Evolutionary conservation across 2,113 vertebrate species (phyloP), one percentile per base, ranked within the genome.

Genomic region (Cavia porcellus): DNA sequence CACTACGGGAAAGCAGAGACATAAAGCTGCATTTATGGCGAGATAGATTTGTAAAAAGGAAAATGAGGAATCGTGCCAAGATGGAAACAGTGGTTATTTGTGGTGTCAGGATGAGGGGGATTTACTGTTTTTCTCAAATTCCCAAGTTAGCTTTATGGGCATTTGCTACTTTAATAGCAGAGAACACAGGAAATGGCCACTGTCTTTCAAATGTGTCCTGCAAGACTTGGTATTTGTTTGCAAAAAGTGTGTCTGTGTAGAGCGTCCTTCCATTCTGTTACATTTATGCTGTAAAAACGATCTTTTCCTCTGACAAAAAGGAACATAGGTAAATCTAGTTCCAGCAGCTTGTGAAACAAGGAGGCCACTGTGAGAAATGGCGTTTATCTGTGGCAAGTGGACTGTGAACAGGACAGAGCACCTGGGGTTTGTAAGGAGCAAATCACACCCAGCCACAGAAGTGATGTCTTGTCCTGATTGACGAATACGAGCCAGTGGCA

Each of bases 391-490:
- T 32, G 7, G 32, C 13, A 1, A 86, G 86, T 8, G 1, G 50
- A 92, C 86, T 0, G 1, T 82, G 79, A 93, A 47, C 95, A 92
- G 0, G 3, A 93, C 95, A 92, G 95, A 96, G 84, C 92, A 97
- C 81, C 32, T 38, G 84, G 94, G 93, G 83, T 90, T 97, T 97
- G 97, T 92, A 98, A 98, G 97, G 96, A 92, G 89, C 92, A 97
- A 98, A 97, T 95, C 95, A 97, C 0, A n/a, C 86, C 96, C 87
- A 80, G 90, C 90, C 96, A 84, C 7, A 7, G 62, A 88, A 59
- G 50, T 62, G 94, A 90, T 42, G 64, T 90, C 62, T 86, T 61
- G 74, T 84, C 85, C 83, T 87, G 90, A 98, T 86, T 96, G 97
- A 97, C 97, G 94, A 95, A 97, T 93, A 95, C 5, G 92, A 97